Conservation (phyloP, 2,888 invertebrate species). For the Troilus luridus region DNA sequence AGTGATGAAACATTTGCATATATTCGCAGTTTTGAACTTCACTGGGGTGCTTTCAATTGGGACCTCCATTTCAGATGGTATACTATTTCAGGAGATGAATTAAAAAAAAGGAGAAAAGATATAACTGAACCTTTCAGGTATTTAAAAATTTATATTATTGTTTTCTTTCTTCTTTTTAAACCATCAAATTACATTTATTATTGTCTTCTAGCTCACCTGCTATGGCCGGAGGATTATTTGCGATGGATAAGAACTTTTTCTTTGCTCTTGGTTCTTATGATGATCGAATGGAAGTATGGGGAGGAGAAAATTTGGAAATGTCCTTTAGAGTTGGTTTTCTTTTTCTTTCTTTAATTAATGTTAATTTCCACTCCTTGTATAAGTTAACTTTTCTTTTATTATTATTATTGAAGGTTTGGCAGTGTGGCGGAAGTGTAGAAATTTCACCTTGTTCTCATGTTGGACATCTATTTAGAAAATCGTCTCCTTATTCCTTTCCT, state of each 20-base stretch:
- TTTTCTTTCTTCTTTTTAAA: neutral
- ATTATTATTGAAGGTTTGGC: slow-evolving; percentile 78
- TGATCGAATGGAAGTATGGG: slow-evolving; percentile 89
- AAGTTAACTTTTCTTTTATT: neutral
- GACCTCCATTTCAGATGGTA: slow-evolving; percentile 93
- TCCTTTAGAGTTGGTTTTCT: slow-evolving; percentile 82
- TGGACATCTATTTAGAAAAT: slow-evolving; percentile 92
- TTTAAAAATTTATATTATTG: slow-evolving; percentile 11
- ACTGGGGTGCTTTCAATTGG: slow-evolving; percentile 99
- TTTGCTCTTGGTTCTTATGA: slow-evolving; percentile 85
- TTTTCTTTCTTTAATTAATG: neutral
- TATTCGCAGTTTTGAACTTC: slow-evolving; percentile 93
- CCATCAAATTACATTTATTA: neutral
- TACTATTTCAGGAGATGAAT: slow-evolving; percentile 74
- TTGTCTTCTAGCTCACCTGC: slow-evolving; percentile 79
- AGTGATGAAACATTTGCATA: slow-evolving; percentile 97
- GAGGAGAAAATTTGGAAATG: slow-evolving; percentile 97
- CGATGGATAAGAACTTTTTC: slow-evolving; percentile 88
- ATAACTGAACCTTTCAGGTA: slow-evolving; percentile 73
- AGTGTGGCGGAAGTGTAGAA: slow-evolving; percentile 92
- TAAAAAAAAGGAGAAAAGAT: slow-evolving; percentile 68
- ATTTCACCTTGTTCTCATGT: slow-evolving; percentile 95
- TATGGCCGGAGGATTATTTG: slow-evolving; percentile 96
- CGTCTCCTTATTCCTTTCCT: slow-evolving; percentile 95
- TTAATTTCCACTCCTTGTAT: neutral